Conservation (phyloP, 2,797 vertebrate genomes). For the Pachyuromys duprasi region DNA sequence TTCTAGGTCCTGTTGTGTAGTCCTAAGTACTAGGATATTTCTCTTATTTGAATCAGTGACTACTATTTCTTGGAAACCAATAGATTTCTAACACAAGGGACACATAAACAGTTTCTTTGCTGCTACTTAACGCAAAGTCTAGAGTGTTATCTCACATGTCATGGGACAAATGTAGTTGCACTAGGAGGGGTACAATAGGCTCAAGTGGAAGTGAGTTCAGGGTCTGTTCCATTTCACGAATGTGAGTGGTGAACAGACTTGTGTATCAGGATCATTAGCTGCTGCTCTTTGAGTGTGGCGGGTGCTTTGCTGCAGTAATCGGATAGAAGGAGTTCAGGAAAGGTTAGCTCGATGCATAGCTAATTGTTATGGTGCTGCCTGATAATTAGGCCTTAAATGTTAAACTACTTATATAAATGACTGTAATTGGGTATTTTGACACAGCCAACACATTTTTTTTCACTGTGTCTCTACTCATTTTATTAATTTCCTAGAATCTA, state of each 20-base stretch:
- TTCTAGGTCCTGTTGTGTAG: not conserved
- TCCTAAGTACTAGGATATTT: not conserved
- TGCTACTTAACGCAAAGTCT: not conserved
- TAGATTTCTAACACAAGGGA: not conserved
- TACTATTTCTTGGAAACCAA: conserved; percentile 14
- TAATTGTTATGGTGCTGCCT: conserved; percentile 69
- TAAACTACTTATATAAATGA: conserved; percentile 67
- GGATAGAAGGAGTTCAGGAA: conserved; percentile 19
- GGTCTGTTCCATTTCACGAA: conserved; percentile 46
- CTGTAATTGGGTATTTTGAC: conserved; percentile 69
- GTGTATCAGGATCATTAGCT: conserved; percentile 49
- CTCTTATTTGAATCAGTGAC: conserved; percentile 33
- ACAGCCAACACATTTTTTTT: conserved; percentile 73
- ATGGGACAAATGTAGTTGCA: conserved; percentile 6
- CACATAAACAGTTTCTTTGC: conserved; percentile 44
- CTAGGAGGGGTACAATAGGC: not conserved
- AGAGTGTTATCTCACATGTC: not conserved
- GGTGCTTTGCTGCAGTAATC: conserved; percentile 54
- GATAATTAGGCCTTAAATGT: conserved; percentile 71
- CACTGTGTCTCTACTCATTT: conserved; percentile 48
- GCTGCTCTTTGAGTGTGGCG: conserved; percentile 25
- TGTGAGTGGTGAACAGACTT: conserved; percentile 46
- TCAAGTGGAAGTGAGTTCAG: conserved; percentile 18
- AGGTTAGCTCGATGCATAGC: conserved; percentile 68
- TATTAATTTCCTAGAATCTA: conserved; percentile 69